Conservation (phyloP, 2,113 vertebrate genomes). For the Seriola aureovittata region DNA sequence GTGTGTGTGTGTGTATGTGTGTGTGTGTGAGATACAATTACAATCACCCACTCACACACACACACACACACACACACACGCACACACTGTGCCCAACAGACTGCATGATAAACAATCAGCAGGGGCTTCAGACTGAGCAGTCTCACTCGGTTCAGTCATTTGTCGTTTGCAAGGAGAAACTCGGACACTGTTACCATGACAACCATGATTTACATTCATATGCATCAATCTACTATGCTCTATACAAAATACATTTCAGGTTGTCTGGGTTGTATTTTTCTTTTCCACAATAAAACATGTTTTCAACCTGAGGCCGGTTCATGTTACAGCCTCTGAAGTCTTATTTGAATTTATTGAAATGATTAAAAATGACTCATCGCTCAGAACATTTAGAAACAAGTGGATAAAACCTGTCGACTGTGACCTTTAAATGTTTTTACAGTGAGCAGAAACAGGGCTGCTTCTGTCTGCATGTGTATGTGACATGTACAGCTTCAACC, state of each 20-base stretch:
- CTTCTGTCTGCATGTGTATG: too few species aligned
- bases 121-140: background rate
- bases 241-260: too few species aligned
- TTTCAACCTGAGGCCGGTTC: background rate
- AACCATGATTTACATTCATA: background rate
- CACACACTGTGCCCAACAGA: background rate
- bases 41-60: background rate
- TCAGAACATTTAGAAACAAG: background rate
- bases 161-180: background rate
- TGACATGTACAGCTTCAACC: too few species aligned
- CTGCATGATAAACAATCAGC: background rate
- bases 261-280: background rate
- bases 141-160: background rate
- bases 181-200: constrained; percentile 26
- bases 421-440: background rate
- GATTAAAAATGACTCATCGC: background rate
- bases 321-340: background rate
- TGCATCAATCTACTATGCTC: background rate
- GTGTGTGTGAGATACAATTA: background rate
- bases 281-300: background rate
- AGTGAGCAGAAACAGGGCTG: too few species aligned
- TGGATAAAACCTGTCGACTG: background rate
- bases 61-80: constrained; percentile 18
- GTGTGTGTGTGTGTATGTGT: constrained; percentile 10
- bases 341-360: background rate